Percentiles rank a stretch among this genome's conserved stretches.
These are phyloP conservation scores for Mugil cephalus DNA, from an alignment of 2,113 vertebrate genomes.

Conservation along the genomic window DNA sequence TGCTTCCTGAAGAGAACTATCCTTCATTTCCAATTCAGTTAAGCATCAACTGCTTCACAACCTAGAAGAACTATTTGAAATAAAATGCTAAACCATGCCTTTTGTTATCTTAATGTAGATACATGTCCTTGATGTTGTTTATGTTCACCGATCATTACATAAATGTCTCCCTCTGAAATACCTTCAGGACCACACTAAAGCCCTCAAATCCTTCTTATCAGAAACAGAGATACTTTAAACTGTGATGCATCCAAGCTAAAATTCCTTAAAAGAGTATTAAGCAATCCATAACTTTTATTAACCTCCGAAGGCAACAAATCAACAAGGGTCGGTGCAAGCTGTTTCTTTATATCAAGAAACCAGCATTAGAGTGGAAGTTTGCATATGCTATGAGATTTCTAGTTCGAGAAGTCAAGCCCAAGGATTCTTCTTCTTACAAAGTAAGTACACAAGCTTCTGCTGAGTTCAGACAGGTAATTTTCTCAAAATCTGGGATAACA, in stretches of 20 bases:
- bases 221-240: background rate
- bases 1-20: too few species aligned
- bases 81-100: too few species aligned
- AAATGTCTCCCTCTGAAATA: conserved; percentile 16
- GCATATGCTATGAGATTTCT: background rate
- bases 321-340: background rate
- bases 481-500: conserved; percentile 33
- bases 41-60: too few species aligned
- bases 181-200: background rate
- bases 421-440: conserved; percentile 6
- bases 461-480: conserved; percentile 1
- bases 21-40: too few species aligned
- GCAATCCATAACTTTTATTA: conserved; percentile 15
- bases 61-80: too few species aligned
- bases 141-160: background rate
- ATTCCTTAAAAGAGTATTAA: background rate
- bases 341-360: background rate
- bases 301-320: conserved; percentile 12
- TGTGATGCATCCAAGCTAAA: conserved; percentile 8
- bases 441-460: conserved; percentile 21
- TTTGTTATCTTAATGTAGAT: background rate
- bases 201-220: background rate
- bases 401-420: background rate
- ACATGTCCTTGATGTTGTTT: background rate
- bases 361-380: too few species aligned